Evolutionary conservation across 2,797 vertebrate species (phyloP), one percentile per base, ranked within the genome.

Genomic region (Urosaurus nigricauda): DNA sequence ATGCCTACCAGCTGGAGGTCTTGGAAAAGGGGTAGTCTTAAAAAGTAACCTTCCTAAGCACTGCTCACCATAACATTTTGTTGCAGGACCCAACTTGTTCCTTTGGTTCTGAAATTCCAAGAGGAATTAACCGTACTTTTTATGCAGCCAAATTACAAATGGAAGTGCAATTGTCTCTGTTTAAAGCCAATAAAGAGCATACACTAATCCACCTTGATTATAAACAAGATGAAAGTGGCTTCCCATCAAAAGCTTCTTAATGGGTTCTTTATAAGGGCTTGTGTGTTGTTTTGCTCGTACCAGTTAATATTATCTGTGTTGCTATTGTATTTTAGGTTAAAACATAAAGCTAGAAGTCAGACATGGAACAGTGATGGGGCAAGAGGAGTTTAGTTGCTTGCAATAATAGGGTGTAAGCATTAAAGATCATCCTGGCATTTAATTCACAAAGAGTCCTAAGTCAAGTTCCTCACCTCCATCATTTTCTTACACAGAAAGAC

Each of bases 281-380:
- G 93, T 91, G 92, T 93, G 94, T 93, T 94, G 92, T 91, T 93
- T 94, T 95, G 92, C 94, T 93, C 95, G 93, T 90, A 92, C 93
- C 94, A 93, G 94, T 94, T 94, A 68, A 93, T 90, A 94, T 87
- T 90, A 89, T 91, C 93, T 94, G 65, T 90, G 85, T 91, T 90
- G 88, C 93, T 91, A 90, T 91, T 93, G 86, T 93, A 93, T 92
- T 92, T 94, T 89, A 88, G 90, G 93, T 90, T 92, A 90, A 92
- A 90, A 92, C 92, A 79, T 79, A 92, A 93, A 92, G 91, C 79
- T 90, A 73, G 86, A 90, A 93, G 29, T 32, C 65, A 68, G 65
- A 11, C 84, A 91, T 87, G 32, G 90, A 89, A 77, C 92, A 84
- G 88, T 65, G 84, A 79, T 53, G 71, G 47, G 51, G 21, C 2